phyloP scores from a whole-genome alignment of 2,888 invertebrate species.

The Luperina testacea region DNA sequence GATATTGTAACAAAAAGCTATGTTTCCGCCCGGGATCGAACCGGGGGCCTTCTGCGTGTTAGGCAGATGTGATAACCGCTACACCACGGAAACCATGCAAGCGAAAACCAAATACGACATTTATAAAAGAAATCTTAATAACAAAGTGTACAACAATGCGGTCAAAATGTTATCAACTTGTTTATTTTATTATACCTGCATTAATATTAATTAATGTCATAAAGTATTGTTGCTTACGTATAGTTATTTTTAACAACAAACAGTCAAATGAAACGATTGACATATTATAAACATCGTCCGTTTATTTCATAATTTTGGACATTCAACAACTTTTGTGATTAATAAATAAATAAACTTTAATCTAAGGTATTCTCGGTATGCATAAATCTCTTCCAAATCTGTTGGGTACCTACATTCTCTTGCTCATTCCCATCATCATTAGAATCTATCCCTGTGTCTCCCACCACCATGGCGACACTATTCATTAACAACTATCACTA shows the following conservation, averaged over 20 bases:
- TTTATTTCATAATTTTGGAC: neutral
- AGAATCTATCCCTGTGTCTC: neutral
- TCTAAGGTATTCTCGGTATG: too few relatives aligned
- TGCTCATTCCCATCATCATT: neutral
- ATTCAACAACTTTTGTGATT: neutral
- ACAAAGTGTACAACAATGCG: neutral
- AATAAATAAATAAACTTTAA: too few relatives aligned
- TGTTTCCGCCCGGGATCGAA: conserved; percentile 97
- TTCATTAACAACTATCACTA: conserved; percentile 10
- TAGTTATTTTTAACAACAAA: neutral
- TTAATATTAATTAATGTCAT: neutral
- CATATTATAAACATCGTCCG: neutral
- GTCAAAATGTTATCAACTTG: conserved; percentile 11
- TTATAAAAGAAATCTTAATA: neutral
- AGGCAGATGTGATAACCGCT: conserved; percentile 98
- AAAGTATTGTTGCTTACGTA: neutral
- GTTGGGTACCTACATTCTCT: neutral
- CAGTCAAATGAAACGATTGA: neutral
- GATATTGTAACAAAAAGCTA: conserved; percentile 54
- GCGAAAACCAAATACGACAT: fast-evolving
- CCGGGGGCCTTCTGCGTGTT: conserved; percentile 97
- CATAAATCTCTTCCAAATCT: neutral
- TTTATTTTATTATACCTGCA: conserved; percentile 29
- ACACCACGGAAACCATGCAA: conserved; percentile 93
- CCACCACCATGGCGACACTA: conserved; percentile 15